Evolutionary conservation across 1,140 invertebrate genomes (phyloP).

Genomic region (Ooceraea biroi): DNA sequence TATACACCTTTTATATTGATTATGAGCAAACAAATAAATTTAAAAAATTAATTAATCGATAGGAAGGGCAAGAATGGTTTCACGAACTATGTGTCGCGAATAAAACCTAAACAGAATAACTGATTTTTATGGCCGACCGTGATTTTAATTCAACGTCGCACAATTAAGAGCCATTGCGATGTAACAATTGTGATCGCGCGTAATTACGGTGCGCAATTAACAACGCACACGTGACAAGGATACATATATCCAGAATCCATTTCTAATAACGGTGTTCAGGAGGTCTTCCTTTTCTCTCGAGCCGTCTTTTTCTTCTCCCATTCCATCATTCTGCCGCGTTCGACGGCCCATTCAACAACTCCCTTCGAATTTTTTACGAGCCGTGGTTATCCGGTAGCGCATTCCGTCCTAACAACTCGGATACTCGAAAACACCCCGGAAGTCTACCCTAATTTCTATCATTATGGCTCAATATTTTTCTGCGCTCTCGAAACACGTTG

Average conservation of each 20-base stretch:
- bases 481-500: not conserved
- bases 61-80: not conserved
- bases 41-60: not conserved
- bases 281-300: not conserved
- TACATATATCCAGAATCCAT: slow-evolving; percentile 7
- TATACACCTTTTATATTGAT: no score
- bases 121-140: not conserved
- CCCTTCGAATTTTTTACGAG: slow-evolving; percentile 43
- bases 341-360: no score
- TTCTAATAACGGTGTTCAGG: slow-evolving; percentile 54
- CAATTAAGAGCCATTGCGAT: not conserved
- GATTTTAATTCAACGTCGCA: slow-evolving; percentile 11
- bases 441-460: slow-evolving; percentile 71
- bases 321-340: no score
- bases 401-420: slow-evolving; percentile 46
- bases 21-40: no score
- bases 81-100: not conserved
- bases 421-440: slow-evolving; percentile 62
- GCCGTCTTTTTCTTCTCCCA: not conserved
- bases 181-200: not conserved
- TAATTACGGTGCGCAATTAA: slow-evolving; percentile 49
- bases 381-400: slow-evolving; percentile 69
- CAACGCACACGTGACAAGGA: slow-evolving; percentile 25
- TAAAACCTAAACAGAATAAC: not conserved
- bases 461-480: slow-evolving; percentile 67